Conservation (phyloP, 2,113 vertebrate genomes). For the Cryptomyrus ogoouensis region DNA sequence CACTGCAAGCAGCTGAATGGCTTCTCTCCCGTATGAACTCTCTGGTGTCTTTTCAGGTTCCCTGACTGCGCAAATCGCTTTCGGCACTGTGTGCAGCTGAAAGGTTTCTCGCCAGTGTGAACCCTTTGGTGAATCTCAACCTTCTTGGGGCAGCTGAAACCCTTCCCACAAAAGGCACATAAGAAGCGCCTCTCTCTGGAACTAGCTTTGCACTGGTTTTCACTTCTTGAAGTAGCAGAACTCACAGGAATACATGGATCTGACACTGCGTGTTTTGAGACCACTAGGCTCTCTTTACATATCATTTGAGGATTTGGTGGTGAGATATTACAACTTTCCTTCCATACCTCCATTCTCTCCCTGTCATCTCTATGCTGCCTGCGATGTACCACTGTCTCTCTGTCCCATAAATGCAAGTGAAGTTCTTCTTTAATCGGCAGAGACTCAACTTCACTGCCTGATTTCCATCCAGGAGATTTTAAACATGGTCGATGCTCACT, state of each 20-base stretch:
- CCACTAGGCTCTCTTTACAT: background rate
- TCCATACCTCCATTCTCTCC: background rate
- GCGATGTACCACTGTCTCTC: constrained; percentile 10
- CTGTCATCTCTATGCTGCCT: constrained; percentile 19
- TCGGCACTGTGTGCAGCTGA: constrained; percentile 22
- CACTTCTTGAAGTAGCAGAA: background rate
- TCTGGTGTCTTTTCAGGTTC: constrained; percentile 21
- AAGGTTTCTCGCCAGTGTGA: constrained; percentile 21
- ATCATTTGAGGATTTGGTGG: background rate
- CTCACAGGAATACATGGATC: background rate
- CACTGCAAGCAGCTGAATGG: constrained; percentile 22
- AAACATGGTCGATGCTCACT: background rate
- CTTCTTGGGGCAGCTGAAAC: constrained; percentile 22
- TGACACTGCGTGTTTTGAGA: background rate
- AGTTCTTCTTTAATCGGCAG: constrained; percentile 24
- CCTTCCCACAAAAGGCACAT: constrained; percentile 17
- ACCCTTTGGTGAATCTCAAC: constrained; percentile 25
- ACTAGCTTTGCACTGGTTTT: background rate
- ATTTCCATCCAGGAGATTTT: constrained; percentile 14
- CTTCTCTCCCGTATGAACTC: constrained; percentile 23
- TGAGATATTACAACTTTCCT: constrained; percentile 14
- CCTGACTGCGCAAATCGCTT: constrained; percentile 24
- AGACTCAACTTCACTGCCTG: background rate
- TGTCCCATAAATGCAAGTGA: constrained; percentile 4
- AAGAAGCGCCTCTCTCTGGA: constrained; percentile 13